Conservation (phyloP, 1,140 invertebrate species). For the Cydia fagiglandana region DNA sequence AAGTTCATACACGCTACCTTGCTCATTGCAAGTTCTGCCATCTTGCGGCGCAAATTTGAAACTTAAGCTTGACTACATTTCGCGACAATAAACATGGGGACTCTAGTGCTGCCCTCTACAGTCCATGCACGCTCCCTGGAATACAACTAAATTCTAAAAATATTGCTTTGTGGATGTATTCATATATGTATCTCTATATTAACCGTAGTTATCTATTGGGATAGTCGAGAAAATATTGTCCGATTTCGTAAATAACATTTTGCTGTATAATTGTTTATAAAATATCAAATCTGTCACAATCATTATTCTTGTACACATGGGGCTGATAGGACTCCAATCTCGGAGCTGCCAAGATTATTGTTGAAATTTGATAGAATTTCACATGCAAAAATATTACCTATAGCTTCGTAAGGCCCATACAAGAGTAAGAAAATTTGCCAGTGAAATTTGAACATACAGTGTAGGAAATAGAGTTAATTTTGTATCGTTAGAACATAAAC, state of each 20-base stretch:
- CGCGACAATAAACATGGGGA: too few relatives aligned
- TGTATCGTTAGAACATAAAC: too few relatives aligned
- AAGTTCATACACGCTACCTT: too few relatives aligned
- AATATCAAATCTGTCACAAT: constrained; percentile 43
- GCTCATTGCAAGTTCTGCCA: too few relatives aligned
- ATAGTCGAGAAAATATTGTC: constrained; percentile 21
- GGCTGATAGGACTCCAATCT: neutral
- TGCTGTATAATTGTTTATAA: constrained; percentile 37
- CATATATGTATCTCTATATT: neutral
- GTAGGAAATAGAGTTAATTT: too few relatives aligned
- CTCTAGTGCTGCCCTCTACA: too few relatives aligned
- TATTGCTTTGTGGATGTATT: neutral
- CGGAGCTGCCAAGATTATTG: neutral
- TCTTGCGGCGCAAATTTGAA: too few relatives aligned
- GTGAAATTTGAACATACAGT: too few relatives aligned
- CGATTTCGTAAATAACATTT: constrained; percentile 22
- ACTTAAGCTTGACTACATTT: too few relatives aligned
- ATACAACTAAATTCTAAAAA: neutral
- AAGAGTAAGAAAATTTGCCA: too few relatives aligned
- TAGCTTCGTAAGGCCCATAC: too few relatives aligned
- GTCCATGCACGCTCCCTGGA: neutral
- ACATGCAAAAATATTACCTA: too few relatives aligned
- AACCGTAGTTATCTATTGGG: neutral
- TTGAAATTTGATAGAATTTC: neutral
- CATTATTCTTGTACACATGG: constrained; percentile 39